phyloP scores from a whole-genome alignment of 2,888 invertebrate species.

The Hecatera dysodea region DNA sequence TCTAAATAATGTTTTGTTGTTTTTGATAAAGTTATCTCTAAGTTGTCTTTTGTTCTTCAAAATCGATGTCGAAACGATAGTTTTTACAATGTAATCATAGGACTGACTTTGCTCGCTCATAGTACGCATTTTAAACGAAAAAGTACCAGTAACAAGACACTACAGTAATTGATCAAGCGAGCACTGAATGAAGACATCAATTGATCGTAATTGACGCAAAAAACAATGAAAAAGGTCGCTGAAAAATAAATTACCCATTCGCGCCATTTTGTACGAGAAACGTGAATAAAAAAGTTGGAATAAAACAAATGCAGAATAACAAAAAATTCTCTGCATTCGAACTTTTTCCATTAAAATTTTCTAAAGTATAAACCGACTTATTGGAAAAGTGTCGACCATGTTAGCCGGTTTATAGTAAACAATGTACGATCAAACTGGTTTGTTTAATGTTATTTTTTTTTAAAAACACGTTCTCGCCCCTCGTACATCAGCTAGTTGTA shows the following conservation, averaged over 20 bases:
- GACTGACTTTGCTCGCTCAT: slow-evolving; percentile 10
- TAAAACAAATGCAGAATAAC: slow-evolving; percentile 43
- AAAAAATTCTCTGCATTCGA: slow-evolving; percentile 34
- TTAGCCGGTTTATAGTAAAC: slow-evolving; percentile 74
- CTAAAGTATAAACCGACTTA: slow-evolving; percentile 75
- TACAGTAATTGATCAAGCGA: slow-evolving; percentile 75
- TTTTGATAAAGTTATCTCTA: slow-evolving; percentile 36
- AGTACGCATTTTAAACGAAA: slow-evolving; percentile 59
- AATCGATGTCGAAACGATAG: slow-evolving; percentile 21
- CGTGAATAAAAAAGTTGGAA: slow-evolving; percentile 61
- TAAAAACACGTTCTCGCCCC: slow-evolving; percentile 80
- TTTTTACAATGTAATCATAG: slow-evolving; percentile 22
- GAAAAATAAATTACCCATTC: slow-evolving; percentile 63
- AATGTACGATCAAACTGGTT: slow-evolving; percentile 77
- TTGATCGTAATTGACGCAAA: slow-evolving; percentile 82
- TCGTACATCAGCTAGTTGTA: slow-evolving; percentile 73
- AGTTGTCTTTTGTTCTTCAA: slow-evolving; percentile 32
- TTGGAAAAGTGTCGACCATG: slow-evolving; percentile 70
- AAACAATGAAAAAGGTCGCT: slow-evolving; percentile 75
- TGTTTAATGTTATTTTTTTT: slow-evolving; percentile 82
- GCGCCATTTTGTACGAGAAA: slow-evolving; percentile 59
- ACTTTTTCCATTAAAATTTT: slow-evolving; percentile 68
- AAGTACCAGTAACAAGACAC: slow-evolving; percentile 65
- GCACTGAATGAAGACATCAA: slow-evolving; percentile 79
- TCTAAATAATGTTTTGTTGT: slow-evolving; percentile 41